Evolutionary conservation across 1,140 invertebrate species (phyloP), one percentile per base, ranked within the genome.

Genomic region (Sycobia sp.): DNA sequence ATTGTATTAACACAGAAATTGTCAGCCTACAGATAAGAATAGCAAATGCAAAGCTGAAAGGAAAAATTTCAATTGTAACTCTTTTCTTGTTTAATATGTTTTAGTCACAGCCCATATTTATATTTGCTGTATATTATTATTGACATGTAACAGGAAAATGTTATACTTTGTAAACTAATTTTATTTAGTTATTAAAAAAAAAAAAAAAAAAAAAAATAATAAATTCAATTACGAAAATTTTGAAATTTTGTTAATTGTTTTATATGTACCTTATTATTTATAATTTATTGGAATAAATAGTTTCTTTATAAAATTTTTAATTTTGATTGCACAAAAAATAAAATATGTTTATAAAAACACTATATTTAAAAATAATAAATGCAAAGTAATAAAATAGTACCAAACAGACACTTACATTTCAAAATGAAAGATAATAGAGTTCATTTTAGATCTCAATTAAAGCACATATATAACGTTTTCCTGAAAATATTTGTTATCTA

Each of bases 11-110:
- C 22, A 62, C 1, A 41, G 25, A 46, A 62, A 46, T 22, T 39
- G n/a, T 27, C 27, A 49, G 22, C 13, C 25, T 56, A 49, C 25
- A 50, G 18, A 62, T 56, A 41, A 49, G 47, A 54, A 10, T 20
- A 29, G 50, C 14, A 49, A 62, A 62, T 62, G 43, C 34, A 62
- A 62, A 62, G 23, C 9, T 62, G 53, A 62, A 62, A 46, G 51
- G 10, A 56, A 38, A 62, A 44, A 7, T 41, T 50, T 10, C 18
- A 50, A 23, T 39, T 49, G 18, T 18, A 25, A n/a, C n/a, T 63
- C 5, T 38, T 50, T 43, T 53, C 29, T 57, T 16, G 7, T 22
- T 49, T 43, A 29, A 44, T 5, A 13, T 29, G 7, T 44, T 56
- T 56, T 29, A 54, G 43, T 63, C 61, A 57, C 54, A 63, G 61